Evolutionary conservation across 2,888 invertebrate genomes (phyloP).

Genomic region (Thelaira solivaga): DNA sequence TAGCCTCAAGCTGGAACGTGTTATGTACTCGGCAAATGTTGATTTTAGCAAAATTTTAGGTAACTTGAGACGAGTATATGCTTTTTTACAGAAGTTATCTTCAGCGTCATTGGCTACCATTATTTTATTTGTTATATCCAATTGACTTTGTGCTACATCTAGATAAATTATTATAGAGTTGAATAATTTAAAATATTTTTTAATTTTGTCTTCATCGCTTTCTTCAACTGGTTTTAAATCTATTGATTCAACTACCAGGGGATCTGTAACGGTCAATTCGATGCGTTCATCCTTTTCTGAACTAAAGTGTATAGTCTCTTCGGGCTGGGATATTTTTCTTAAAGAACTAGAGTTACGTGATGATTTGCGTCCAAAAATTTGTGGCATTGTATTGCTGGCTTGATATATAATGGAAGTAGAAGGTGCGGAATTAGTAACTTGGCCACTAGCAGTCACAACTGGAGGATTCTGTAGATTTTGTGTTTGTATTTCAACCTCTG

Average conservation of each 20-base stretch:
- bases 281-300: slow-evolving; percentile 75
- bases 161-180: slow-evolving; percentile 63
- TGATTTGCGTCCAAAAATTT: slow-evolving; percentile 63
- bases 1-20: slow-evolving; percentile 68
- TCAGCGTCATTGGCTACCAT: slow-evolving; percentile 38
- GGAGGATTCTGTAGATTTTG: slow-evolving; percentile 47
- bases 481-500: slow-evolving; percentile 53
- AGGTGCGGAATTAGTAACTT: slow-evolving; percentile 21
- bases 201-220: slow-evolving; percentile 50
- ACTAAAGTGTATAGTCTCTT: slow-evolving; percentile 76
- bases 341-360: slow-evolving; percentile 67
- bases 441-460: slow-evolving; percentile 5
- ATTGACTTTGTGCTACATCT: slow-evolving; percentile 67
- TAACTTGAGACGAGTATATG: slow-evolving; percentile 66
- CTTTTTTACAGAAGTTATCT: slow-evolving; percentile 29
- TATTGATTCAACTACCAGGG: slow-evolving; percentile 27
- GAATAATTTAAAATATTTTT: slow-evolving; percentile 52
- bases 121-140: slow-evolving; percentile 66
- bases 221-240: slow-evolving; percentile 11
- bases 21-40: slow-evolving; percentile 66
- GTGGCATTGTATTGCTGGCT: slow-evolving; percentile 44
- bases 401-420: slow-evolving; percentile 43
- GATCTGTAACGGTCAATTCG: slow-evolving; percentile 42
- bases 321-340: slow-evolving; percentile 72
- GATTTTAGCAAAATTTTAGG: slow-evolving; percentile 70